Conservation (phyloP, 2,888 invertebrate genomes). For the Drosophila pullipes region DNA sequence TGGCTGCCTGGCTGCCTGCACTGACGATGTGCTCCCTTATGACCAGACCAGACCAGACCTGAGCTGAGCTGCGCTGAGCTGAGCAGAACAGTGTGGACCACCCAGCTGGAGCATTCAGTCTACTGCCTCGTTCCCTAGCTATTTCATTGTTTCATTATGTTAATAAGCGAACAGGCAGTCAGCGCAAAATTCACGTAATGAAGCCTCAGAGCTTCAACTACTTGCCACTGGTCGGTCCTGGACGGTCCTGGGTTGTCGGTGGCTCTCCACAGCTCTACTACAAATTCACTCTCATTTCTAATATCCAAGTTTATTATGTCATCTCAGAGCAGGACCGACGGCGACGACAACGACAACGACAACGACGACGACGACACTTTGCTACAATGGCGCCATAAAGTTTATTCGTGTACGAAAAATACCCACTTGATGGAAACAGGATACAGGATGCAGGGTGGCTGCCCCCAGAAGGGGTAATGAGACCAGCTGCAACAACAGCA, state of each 20-base stretch:
- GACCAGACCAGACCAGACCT: conserved; percentile 20
- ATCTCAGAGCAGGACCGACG: conserved; percentile 50
- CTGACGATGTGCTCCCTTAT: conserved; percentile 46
- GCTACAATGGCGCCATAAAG: conserved; percentile 80
- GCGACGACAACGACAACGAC: conserved; percentile 40
- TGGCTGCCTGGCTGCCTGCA: conserved; percentile 39
- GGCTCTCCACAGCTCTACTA: conserved; percentile 20
- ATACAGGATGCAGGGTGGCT: conserved; percentile 26
- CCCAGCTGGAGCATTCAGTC: conserved; percentile 20
- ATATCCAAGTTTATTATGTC: conserved; percentile 71
- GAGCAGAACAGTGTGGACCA: neutral
- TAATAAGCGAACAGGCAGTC: conserved; percentile 66
- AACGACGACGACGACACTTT: conserved; percentile 58
- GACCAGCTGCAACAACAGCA: conserved; percentile 44
- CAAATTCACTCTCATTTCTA: conserved; percentile 64
- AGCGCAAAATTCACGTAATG: conserved; percentile 58
- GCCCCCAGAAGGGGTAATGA: conserved; percentile 66
- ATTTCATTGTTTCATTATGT: conserved; percentile 75
- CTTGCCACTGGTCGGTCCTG: conserved; percentile 34
- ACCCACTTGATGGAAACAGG: conserved; percentile 61
- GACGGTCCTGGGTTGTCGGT: neutral
- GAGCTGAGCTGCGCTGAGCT: neutral
- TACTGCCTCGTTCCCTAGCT: conserved; percentile 1
- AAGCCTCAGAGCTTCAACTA: conserved; percentile 39
- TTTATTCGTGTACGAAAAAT: conserved; percentile 77